phyloP scores from a whole-genome alignment of 2,797 vertebrate species.

The Denticeps clupeoides region DNA sequence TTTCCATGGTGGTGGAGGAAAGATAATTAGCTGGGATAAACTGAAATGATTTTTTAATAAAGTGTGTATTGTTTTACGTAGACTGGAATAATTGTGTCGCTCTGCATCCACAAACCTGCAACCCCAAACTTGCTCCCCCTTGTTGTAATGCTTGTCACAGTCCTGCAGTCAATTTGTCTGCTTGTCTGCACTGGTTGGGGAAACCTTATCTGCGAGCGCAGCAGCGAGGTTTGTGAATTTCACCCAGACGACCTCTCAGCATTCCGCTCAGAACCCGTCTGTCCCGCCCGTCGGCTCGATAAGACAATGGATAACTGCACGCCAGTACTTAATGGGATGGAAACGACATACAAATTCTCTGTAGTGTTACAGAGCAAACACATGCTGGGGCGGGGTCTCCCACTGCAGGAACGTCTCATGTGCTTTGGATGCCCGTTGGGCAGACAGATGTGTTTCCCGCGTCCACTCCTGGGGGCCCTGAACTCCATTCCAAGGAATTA shows the following conservation, averaged over 20 bases:
- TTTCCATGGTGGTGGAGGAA: background rate
- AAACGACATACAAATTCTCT: slow-evolving; percentile 27
- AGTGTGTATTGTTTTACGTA: too few species aligned
- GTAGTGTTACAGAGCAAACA: slow-evolving; percentile 42
- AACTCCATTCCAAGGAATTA: too few species aligned
- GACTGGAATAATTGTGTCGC: too few species aligned
- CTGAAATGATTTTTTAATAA: slow-evolving; percentile 43
- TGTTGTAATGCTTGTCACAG: slow-evolving; percentile 52
- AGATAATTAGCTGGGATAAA: background rate
- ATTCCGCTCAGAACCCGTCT: slow-evolving; percentile 44
- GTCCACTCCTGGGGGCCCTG: too few species aligned
- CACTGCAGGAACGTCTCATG: too few species aligned
- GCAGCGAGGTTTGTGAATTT: slow-evolving; percentile 29
- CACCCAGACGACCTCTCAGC: slow-evolving; percentile 33
- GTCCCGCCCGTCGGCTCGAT: slow-evolving; percentile 13
- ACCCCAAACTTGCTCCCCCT: background rate
- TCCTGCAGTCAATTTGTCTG: slow-evolving; percentile 50
- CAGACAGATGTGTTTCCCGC: too few species aligned
- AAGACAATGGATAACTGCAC: slow-evolving; percentile 5
- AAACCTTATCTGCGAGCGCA: slow-evolving; percentile 52
- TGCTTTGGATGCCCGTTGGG: too few species aligned
- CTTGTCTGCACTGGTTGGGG: slow-evolving; percentile 48
- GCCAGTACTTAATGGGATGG: slow-evolving; percentile 44
- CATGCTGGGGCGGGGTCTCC: background rate
- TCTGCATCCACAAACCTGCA: background rate